These are phyloP conservation scores for Fragum fragum DNA, from an alignment of 2,888 invertebrate genomes.

Conservation along the genomic window DNA sequence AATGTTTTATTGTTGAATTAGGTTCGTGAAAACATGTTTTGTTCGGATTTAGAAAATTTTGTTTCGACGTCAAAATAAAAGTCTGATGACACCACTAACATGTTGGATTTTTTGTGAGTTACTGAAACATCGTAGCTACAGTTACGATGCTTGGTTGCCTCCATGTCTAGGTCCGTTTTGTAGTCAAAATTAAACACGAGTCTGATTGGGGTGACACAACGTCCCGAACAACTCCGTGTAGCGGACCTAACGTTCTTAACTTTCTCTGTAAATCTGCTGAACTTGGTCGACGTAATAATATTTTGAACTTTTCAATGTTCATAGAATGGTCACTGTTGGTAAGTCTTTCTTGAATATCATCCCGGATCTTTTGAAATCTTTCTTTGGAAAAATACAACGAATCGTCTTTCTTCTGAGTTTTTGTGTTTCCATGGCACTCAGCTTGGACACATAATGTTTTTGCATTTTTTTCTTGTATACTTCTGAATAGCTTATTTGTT, in stretches of 20 bases:
- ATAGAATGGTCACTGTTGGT: neutral
- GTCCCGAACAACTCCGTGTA: neutral
- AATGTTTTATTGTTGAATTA: too few species aligned
- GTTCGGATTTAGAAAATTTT: too few species aligned
- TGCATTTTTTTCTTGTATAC: constrained; percentile 5
- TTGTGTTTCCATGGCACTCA: neutral
- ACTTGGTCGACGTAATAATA: constrained; percentile 15
- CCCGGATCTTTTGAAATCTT: constrained; percentile 8
- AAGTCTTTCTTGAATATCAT: constrained; percentile 14
- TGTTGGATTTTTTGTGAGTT: too few species aligned
- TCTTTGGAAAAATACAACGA: constrained; percentile 5
- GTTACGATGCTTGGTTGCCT: too few species aligned
- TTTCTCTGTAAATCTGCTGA: constrained; percentile 16
- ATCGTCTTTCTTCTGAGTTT: too few species aligned
- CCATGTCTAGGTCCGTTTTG: constrained; percentile 16
- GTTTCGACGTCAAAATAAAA: too few species aligned
- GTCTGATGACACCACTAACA: too few species aligned
- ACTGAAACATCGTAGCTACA: too few species aligned
- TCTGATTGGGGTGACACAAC: neutral
- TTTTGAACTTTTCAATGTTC: constrained; percentile 20
- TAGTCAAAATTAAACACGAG: constrained; percentile 19
- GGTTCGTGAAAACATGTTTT: too few species aligned
- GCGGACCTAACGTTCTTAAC: neutral
- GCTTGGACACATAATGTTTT: neutral
- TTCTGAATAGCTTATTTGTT: constrained; percentile 9